Conservation (phyloP, 2,113 vertebrate species). For the Noturus placidus region DNA sequence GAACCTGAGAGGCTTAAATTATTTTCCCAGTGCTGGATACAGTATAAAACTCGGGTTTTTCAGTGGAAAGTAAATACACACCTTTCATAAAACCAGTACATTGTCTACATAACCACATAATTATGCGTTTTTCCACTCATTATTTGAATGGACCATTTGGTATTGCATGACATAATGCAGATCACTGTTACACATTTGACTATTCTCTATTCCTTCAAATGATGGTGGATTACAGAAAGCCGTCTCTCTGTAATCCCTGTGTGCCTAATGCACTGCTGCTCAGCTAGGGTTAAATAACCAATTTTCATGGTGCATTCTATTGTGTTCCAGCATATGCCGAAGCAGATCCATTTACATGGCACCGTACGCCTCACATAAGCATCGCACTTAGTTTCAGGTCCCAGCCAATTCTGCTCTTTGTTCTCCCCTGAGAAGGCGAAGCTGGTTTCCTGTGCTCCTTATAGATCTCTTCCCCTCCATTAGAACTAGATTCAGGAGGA, state of each 20-base stretch:
- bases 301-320: slow-evolving; percentile 23
- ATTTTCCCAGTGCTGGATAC: slow-evolving; percentile 5
- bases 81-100: not conserved
- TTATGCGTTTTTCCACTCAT: not conserved
- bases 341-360: slow-evolving; percentile 17
- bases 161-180: not conserved
- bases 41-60: not conserved
- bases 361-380: not conserved
- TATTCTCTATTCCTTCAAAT: not conserved
- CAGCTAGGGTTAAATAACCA: slow-evolving; percentile 13
- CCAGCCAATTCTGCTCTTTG: not conserved
- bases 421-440: not conserved
- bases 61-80: not conserved
- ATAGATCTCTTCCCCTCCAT: not conserved
- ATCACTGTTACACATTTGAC: not conserved
- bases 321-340: slow-evolving; percentile 6
- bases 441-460: slow-evolving; percentile 19
- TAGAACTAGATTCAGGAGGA: not conserved
- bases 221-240: not conserved
- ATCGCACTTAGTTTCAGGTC: not conserved
- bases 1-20: not conserved
- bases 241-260: not conserved
- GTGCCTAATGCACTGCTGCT: slow-evolving; percentile 16
- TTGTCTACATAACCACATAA: not conserved
- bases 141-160: not conserved